phyloP scores from a whole-genome alignment of 1,140 invertebrate genomes.

The Drosophila leontia region DNA sequence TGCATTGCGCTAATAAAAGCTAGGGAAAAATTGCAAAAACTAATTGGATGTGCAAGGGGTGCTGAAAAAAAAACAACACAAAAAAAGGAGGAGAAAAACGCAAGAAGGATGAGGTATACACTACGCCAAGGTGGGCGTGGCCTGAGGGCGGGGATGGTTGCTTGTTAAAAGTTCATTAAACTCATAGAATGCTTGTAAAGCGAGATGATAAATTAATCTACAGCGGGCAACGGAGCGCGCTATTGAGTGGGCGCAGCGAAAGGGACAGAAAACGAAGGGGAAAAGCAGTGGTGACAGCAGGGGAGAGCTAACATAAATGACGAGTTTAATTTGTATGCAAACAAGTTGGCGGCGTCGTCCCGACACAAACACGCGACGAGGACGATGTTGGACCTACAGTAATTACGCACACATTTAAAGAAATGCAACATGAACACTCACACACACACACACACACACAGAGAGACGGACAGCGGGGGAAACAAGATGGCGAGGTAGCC shows the following conservation, averaged over 20 bases:
- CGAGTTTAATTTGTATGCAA: constrained; percentile 84
- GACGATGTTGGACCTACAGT: constrained; percentile 76
- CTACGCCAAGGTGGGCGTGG: constrained; percentile 15
- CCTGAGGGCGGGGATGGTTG: constrained; percentile 52
- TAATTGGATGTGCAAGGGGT: constrained; percentile 71
- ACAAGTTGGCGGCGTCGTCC: constrained; percentile 77
- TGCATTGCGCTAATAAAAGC: constrained; percentile 78
- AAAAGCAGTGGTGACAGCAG: not conserved
- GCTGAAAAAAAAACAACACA: constrained; percentile 29
- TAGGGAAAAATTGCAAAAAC: constrained; percentile 69
- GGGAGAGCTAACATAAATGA: constrained; percentile 72
- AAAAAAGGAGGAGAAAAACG: constrained; percentile 35
- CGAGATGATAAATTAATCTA: constrained; percentile 84
- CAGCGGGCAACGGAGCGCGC: constrained; percentile 76
- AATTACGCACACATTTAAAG: constrained; percentile 66
- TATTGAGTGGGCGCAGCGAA: constrained; percentile 69
- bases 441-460: constrained; percentile 19
- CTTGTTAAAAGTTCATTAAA: constrained; percentile 84
- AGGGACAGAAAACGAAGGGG: constrained; percentile 21
- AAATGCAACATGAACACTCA: constrained; percentile 45
- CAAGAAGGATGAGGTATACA: constrained; percentile 36
- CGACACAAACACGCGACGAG: constrained; percentile 66
- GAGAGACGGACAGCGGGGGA: constrained; percentile 3
- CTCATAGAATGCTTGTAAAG: constrained; percentile 82
- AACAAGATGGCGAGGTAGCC: constrained; percentile 47